Conservation (phyloP, 2,888 invertebrate species). For the Ectobius pallidus region DNA sequence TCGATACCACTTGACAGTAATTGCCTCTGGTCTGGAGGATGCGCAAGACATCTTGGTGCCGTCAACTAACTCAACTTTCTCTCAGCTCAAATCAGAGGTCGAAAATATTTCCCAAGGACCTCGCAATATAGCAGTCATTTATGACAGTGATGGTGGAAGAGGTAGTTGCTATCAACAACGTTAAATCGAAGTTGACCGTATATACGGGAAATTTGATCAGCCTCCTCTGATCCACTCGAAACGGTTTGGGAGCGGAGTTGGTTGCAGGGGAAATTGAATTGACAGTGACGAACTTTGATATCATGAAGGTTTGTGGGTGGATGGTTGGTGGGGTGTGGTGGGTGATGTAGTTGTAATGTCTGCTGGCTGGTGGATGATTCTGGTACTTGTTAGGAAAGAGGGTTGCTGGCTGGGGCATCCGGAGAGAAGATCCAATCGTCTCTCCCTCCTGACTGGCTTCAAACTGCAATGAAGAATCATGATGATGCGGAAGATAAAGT, state of each 20-base stretch:
- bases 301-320: not conserved
- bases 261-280: constrained; percentile 36
- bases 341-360: constrained; percentile 6
- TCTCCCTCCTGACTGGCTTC: not conserved
- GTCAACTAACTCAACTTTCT: not conserved
- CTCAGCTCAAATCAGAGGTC: not conserved
- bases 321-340: too few species aligned
- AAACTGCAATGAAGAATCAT: not conserved
- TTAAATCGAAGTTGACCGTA: constrained; percentile 25
- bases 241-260: constrained; percentile 7
- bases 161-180: constrained; percentile 11
- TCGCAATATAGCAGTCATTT: not conserved
- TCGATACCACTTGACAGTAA: constrained; percentile 14
- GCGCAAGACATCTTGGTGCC: not conserved
- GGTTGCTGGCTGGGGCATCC: too few species aligned
- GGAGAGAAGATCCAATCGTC: not conserved
- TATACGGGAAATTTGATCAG: constrained; percentile 28
- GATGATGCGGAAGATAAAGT: not conserved
- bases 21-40: not conserved
- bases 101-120: constrained; percentile 9
- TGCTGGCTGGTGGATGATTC: not conserved
- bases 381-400: not conserved
- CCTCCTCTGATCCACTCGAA: constrained; percentile 16
- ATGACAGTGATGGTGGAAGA: not conserved
- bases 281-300: constrained; percentile 35